Evolutionary conservation across 2,113 vertebrate species (phyloP), one percentile per base, ranked within the genome.

Genomic region (Okapia johnstoni): DNA sequence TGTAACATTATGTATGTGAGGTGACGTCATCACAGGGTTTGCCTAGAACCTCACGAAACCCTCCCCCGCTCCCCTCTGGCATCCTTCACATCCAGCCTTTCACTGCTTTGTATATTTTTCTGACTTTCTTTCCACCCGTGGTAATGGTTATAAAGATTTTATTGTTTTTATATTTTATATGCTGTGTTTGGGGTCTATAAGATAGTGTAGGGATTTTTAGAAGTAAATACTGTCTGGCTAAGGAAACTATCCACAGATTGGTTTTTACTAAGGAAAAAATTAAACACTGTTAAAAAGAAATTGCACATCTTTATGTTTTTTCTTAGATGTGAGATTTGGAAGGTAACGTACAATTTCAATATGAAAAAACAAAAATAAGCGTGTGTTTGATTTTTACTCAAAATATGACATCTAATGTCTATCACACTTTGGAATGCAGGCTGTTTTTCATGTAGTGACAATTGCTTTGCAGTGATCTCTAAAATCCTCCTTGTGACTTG

Each of bases 1-100:
- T 36, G 98, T 3, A 96, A 98, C 98, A 98, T 98, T 98, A 98
- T 97, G 98, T 98, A 94, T 98, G 98, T 94, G 95, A 85, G 97
- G 54, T 99, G 98, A 99, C 98, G 98, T 98, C 99, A 99, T 84
- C 48, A 83, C 25, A 97, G 98, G 98, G 98, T 91, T 98, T 97
- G 99, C 98, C 98, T 96, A 90, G 98, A 98, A 97, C 98, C 97
- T 90, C 98, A 1, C 79, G 97, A 98, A 98, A 93, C 97, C 98
- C 98, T 98, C 94, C 96, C 95, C 94, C 83, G 26, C 33, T 89
- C 97, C 55, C 54, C 87, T 96, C 23, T 48, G 2, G 60, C 77
- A 46, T 88, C 93, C 70, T 91, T 55, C 93, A 63, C 96, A 54
- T 40, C 86, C 58, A 96, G 95, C 84, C 84, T 95, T 60, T 79